A percentile compares a stretch with the other conserved stretches of the same genome.
These are phyloP conservation scores for Formica exsecta DNA, from an alignment of 1,140 invertebrate genomes.

Conservation along the genomic window DNA sequence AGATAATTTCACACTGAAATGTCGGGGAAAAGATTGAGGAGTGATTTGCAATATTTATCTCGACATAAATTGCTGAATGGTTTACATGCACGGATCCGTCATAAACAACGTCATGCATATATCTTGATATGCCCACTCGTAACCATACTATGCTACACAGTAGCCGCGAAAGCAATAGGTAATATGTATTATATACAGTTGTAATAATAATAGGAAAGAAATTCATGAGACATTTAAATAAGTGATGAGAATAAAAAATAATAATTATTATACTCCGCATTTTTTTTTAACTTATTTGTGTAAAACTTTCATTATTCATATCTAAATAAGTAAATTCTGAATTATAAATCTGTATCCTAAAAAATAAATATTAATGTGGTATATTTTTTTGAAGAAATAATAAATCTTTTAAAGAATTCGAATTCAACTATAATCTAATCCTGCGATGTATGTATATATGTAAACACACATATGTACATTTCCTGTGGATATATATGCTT, in stretches of 20 bases:
- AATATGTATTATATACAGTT: too few relatives aligned
- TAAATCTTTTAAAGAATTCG: not conserved
- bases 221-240: too few relatives aligned
- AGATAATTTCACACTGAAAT: conserved; percentile 38
- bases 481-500: too few relatives aligned
- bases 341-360: not conserved
- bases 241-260: not conserved
- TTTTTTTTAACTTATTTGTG: too few relatives aligned
- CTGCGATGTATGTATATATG: not conserved
- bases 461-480: too few relatives aligned
- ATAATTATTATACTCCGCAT: not conserved
- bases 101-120: conserved; percentile 55
- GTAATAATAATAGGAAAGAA: too few relatives aligned
- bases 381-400: not conserved
- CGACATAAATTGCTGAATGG: conserved; percentile 53
- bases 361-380: conserved; percentile 10
- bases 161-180: conserved; percentile 29
- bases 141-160: conserved; percentile 15
- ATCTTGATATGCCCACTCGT: conserved; percentile 55
- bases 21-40: conserved; percentile 29
- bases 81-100: conserved; percentile 49
- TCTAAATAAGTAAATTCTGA: too few relatives aligned
- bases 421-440: not conserved
- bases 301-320: not conserved
- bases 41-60: conserved; percentile 56